Evolutionary conservation across 2,797 vertebrate species (phyloP).

Genomic region (Thaleichthys pacificus): DNA sequence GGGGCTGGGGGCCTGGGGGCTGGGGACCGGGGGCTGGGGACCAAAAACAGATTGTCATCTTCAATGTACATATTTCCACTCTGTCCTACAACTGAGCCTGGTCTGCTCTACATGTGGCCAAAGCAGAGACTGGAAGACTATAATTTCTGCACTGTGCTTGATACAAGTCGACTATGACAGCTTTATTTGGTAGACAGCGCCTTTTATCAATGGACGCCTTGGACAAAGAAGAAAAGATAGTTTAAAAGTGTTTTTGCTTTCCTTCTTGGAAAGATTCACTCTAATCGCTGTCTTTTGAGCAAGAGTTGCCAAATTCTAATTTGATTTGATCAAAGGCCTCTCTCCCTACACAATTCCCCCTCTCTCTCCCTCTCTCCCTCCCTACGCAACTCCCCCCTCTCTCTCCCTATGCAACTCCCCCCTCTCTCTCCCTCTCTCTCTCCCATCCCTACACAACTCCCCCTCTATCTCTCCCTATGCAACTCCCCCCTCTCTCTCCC

Average conservation of each 20-base stretch:
- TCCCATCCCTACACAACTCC: neutral
- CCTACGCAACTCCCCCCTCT: conserved; percentile 48
- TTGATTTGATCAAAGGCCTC: conserved; percentile 73
- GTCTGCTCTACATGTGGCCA: conserved; percentile 51
- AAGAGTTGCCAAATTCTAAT: conserved; percentile 65
- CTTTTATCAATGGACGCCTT: conserved; percentile 71
- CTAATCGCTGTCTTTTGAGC: conserved; percentile 63
- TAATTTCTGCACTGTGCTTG: conserved; percentile 64
- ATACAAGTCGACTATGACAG: conserved; percentile 68
- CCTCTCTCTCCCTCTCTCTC: neutral
- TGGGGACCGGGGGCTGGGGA: neutral
- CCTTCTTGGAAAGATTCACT: conserved; percentile 60
- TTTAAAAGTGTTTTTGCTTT: conserved; percentile 51
- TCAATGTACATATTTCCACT: conserved; percentile 32
- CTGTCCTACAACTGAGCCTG: conserved; percentile 37
- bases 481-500: no score
- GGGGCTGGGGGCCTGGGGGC: neutral
- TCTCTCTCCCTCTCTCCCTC: neutral
- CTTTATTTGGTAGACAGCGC: conserved; percentile 73
- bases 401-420: neutral
- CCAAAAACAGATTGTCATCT: conserved; percentile 35
- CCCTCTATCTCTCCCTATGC: neutral
- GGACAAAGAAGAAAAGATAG: conserved; percentile 57
- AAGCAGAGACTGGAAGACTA: conserved; percentile 47
- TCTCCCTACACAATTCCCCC: conserved; percentile 50